Percentiles rank a stretch among this genome's conserved stretches.
Evolutionary conservation across 2,113 vertebrate species (phyloP).

Genomic region (Periophthalmus modestus): DNA sequence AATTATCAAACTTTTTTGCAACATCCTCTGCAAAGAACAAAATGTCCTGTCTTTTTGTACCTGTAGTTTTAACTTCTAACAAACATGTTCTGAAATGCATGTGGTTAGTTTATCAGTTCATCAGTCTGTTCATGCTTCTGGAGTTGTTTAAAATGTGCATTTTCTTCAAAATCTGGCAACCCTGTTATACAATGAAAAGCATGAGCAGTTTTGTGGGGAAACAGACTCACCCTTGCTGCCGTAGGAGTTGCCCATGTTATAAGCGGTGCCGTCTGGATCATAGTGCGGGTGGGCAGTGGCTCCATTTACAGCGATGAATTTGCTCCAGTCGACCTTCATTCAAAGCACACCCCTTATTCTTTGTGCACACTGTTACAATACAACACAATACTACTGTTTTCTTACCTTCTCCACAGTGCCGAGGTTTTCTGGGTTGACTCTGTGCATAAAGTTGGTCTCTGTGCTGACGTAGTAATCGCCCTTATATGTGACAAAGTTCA

Average conservation of each 20-base stretch:
- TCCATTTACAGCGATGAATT: slow-evolving; percentile 90
- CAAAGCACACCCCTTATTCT: neutral
- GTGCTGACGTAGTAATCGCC: slow-evolving; percentile 90
- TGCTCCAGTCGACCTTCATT: slow-evolving; percentile 90
- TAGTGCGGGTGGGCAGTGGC: slow-evolving; percentile 95
- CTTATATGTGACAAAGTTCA: slow-evolving; percentile 87
- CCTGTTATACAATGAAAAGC: neutral
- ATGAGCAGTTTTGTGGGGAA: neutral
- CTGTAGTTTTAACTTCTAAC: no score
- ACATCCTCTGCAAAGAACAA: no score
- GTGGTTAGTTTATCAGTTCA: no score
- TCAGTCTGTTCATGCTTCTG: no score
- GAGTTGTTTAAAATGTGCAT: no score
- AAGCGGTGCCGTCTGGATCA: slow-evolving; percentile 88
- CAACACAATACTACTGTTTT: neutral
- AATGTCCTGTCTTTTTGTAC: no score
- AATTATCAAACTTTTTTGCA: no score
- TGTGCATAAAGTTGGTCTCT: slow-evolving; percentile 87
- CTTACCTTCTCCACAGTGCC: slow-evolving; percentile 86
- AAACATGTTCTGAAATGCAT: no score
- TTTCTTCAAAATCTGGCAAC: no score
- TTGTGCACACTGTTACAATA: neutral
- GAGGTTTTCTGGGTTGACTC: slow-evolving; percentile 84
- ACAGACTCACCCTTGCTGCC: slow-evolving; percentile 78
- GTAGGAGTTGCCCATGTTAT: slow-evolving; percentile 96